Conservation (phyloP, 2,888 invertebrate genomes). For the Carterocephalus palaemon region DNA sequence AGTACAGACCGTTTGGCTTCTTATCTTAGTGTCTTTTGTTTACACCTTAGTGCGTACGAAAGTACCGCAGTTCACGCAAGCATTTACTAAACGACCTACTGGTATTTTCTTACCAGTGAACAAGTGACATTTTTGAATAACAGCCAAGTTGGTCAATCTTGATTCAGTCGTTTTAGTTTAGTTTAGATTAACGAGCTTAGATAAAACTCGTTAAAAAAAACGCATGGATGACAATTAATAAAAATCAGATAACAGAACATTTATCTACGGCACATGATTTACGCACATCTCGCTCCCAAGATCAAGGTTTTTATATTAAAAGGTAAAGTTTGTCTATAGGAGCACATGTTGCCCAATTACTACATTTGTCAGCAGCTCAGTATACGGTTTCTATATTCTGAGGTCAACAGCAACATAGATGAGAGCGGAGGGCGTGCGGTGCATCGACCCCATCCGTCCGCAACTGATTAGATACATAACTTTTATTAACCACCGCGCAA, state of each 20-base stretch:
- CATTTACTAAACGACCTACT: no score
- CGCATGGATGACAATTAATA: no score
- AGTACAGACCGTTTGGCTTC: slow-evolving; percentile 15
- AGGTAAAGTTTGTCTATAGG: slow-evolving; percentile 21
- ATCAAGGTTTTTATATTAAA: slow-evolving; percentile 11
- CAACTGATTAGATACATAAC: slow-evolving; percentile 36
- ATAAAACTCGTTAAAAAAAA: no score
- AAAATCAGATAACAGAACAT: no score
- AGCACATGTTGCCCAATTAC: slow-evolving; percentile 12
- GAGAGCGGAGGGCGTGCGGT: slow-evolving; percentile 29
- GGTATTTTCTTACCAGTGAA: slow-evolving; percentile 1
- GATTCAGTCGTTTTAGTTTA: no score
- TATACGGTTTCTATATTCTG: no score
- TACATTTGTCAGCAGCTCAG: no score
- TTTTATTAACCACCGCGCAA: slow-evolving; percentile 18
- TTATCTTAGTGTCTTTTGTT: slow-evolving; percentile 10
- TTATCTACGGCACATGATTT: no score
- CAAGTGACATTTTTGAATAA: slow-evolving; percentile 9
- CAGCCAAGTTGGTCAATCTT: slow-evolving; percentile 8
- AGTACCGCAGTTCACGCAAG: no score
- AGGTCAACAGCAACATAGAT: slow-evolving; percentile 10
- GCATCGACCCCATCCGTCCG: slow-evolving; percentile 36
- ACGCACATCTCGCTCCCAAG: no score
- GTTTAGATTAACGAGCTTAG: no score
- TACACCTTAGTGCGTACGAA: no score